Evolutionary conservation across 2,113 vertebrate species (phyloP).

Genomic region (Ammodytes marinus): DNA sequence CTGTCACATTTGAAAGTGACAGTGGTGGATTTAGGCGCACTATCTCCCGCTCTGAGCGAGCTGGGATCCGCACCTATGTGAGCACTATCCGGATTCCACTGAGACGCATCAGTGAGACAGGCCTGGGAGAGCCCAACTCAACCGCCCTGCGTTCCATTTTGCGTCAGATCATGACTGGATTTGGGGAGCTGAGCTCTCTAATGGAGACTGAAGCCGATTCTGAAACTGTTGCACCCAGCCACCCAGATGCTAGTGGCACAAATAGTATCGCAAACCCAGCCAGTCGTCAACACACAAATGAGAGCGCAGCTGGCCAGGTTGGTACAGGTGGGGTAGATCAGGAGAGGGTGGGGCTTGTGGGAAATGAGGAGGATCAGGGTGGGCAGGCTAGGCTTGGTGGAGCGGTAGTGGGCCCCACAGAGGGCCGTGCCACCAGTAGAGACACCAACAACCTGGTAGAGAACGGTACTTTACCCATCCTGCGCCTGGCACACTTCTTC

Average conservation of each 20-base stretch:
- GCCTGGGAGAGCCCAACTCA: slow-evolving; percentile 92
- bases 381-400: slow-evolving; percentile 74
- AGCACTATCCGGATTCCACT: slow-evolving; percentile 94
- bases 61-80: slow-evolving; percentile 93
- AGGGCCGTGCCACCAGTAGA: slow-evolving; percentile 80
- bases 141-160: slow-evolving; percentile 92
- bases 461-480: slow-evolving; percentile 91
- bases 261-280: slow-evolving; percentile 46
- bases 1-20: slow-evolving; percentile 92
- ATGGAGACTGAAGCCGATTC: slow-evolving; percentile 93
- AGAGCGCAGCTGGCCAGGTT: slow-evolving; percentile 55
- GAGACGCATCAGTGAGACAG: slow-evolving; percentile 91
- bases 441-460: slow-evolving; percentile 91
- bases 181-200: slow-evolving; percentile 93
- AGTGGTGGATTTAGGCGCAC: slow-evolving; percentile 93
- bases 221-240: slow-evolving; percentile 78
- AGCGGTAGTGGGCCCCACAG: slow-evolving; percentile 62
- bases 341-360: slow-evolving; percentile 64
- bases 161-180: slow-evolving; percentile 95
- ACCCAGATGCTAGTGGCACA: slow-evolving; percentile 62
- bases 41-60: slow-evolving; percentile 91
- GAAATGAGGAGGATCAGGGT: slow-evolving; percentile 70
- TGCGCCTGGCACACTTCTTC: slow-evolving; percentile 94
- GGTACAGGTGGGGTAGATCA: slow-evolving; percentile 49
- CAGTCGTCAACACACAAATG: slow-evolving; percentile 65